These are phyloP conservation scores for Pollenia labialis DNA, from an alignment of 2,888 invertebrate genomes.

Conservation along the genomic window DNA sequence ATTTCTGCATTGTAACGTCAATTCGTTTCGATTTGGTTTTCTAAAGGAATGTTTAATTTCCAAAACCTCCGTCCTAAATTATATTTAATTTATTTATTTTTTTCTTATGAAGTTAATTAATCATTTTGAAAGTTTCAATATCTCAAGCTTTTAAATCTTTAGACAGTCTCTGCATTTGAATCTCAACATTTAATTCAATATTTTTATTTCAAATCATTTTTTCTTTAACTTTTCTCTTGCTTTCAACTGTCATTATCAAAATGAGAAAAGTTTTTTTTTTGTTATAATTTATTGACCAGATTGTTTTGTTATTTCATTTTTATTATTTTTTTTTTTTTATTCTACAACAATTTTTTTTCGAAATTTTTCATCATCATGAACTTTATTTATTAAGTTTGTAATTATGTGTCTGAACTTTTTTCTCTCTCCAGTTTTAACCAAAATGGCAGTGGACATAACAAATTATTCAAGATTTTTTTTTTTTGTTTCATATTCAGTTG, in stretches of 20 bases:
- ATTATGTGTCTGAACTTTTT: constrained; percentile 35
- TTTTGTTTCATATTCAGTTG: constrained; percentile 3
- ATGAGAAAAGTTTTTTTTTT: constrained; percentile 63
- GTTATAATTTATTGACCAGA: constrained; percentile 61
- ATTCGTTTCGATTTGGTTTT: not conserved
- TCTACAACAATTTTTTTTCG: not conserved
- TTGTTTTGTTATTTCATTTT: constrained; percentile 48
- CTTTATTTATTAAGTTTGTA: constrained; percentile 52
- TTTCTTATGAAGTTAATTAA: constrained; percentile 47
- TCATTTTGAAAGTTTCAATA: constrained; percentile 47
- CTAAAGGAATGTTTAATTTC: too few species aligned
- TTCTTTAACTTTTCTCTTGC: not conserved
- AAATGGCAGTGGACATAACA: constrained; percentile 25
- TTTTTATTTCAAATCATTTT: constrained; percentile 20
- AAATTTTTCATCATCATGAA: constrained; percentile 42
- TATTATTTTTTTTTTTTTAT: constrained; percentile 5
- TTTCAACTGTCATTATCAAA: constrained; percentile 59
- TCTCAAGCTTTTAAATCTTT: not conserved
- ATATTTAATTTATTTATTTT: too few species aligned
- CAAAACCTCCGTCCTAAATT: not conserved
- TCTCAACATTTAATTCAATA: constrained; percentile 9
- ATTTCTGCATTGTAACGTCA: constrained; percentile 18
- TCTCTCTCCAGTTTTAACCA: not conserved
- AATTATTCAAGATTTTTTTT: constrained; percentile 5
- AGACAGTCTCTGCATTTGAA: not conserved